phyloP scores from a whole-genome alignment of 2,113 vertebrate genomes.

The Erythrocercus mccallii region DNA sequence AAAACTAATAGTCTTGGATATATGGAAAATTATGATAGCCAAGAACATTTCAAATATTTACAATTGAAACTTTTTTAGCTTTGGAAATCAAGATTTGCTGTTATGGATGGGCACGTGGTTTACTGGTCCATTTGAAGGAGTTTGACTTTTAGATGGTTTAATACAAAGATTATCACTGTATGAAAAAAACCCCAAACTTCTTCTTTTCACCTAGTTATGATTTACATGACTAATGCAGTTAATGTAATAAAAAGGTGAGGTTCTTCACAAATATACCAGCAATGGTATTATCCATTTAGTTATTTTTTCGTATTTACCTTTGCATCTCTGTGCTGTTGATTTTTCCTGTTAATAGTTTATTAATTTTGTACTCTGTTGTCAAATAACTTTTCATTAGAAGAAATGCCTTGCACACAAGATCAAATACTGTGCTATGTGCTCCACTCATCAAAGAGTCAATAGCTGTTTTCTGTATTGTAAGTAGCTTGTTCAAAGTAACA shows the following conservation, averaged over 20 bases:
- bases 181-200: neutral
- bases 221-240: neutral
- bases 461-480: neutral
- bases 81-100: neutral
- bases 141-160: neutral
- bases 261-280: neutral
- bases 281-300: neutral
- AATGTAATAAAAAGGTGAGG: neutral
- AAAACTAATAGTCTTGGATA: neutral
- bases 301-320: neutral
- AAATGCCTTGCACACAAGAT: neutral
- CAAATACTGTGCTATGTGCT: neutral
- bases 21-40: neutral
- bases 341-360: neutral
- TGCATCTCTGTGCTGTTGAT: neutral
- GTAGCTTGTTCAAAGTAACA: slow-evolving; percentile 22
- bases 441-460: slow-evolving; percentile 9
- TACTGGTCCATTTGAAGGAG: neutral
- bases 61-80: neutral
- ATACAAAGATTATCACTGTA: neutral
- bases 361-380: neutral
- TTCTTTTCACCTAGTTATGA: neutral
- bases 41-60: neutral
- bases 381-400: neutral
- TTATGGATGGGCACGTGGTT: neutral